These are phyloP conservation scores for Alfaro cultratus DNA, from an alignment of 2,797 vertebrate genomes.

Conservation along the genomic window DNA sequence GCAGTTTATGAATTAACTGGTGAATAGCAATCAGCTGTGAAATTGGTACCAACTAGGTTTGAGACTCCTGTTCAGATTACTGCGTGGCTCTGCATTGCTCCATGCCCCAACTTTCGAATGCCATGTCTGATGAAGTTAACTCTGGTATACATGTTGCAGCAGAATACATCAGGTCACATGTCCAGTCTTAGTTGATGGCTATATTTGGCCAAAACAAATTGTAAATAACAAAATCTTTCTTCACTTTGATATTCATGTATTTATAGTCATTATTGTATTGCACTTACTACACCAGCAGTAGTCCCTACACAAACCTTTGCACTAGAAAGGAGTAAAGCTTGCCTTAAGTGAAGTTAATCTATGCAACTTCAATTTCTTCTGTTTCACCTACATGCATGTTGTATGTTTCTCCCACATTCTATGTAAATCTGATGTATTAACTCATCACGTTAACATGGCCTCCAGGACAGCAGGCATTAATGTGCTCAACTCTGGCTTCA, in stretches of 20 bases:
- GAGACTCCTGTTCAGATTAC: neutral
- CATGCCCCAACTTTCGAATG: neutral
- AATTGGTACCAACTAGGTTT: neutral
- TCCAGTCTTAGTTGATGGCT: too few species aligned
- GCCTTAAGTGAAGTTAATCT: neutral
- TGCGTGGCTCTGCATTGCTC: neutral
- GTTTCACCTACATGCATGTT: neutral
- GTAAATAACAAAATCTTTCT: neutral
- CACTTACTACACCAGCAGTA: neutral
- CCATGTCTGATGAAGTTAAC: neutral
- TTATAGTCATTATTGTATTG: neutral
- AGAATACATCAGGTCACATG: neutral
- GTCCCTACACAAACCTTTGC: neutral
- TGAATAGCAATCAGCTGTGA: slow-evolving; percentile 3
- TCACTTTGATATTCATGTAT: neutral
- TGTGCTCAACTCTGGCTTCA: too few species aligned
- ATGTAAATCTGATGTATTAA: too few species aligned
- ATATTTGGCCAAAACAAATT: neutral
- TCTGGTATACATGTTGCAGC: neutral
- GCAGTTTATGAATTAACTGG: neutral
- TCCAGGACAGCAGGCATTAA: too few species aligned
- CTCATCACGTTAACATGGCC: too few species aligned
- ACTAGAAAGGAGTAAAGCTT: neutral
- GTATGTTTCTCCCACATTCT: too few species aligned
- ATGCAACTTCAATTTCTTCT: neutral